Evolutionary conservation across 2,888 invertebrate genomes (phyloP), one percentile per base, ranked within the genome.

Genomic region (Tyria jacobaeae): DNA sequence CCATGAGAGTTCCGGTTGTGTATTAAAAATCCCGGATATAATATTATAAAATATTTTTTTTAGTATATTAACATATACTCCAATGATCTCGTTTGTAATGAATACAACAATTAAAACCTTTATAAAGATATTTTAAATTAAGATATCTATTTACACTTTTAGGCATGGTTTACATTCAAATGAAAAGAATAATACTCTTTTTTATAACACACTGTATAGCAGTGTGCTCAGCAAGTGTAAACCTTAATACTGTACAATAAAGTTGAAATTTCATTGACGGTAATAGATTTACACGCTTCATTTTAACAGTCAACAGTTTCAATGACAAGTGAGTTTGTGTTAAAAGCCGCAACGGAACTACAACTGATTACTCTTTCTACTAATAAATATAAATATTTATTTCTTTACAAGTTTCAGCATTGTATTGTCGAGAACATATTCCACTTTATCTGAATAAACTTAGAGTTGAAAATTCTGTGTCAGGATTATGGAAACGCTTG

Each of bases 341-440:
- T 24, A 51, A 49, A 44, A 17, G 10, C 49, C 57, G 24, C n/a
- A 21, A 37, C 55, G 63, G 63, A 64, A 66, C 56, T 61, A 55
- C 60, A 59, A 44, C 49, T 64, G 35, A 66, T 51, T 63, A 12
- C 17, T 21, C 10, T 35, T 27, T 24, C 17, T 49, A 53, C 76
- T 86, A 84, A 84, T 83, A 79, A 79, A 72, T 65, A 76, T 78
- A 82, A 87, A 87, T 84, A 86, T 84, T 85, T 80, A 76, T 81
- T 68, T 58, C 41, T 35, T 65, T 68, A 60, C 61, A 64, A 69
- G 64, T 63, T 41, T 76, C 73, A 68, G 72, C 71, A 60, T 61
- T 78, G 60, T 73, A 62, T 71, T 66, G 68, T 70, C 65, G 56
- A 57, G 27, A 48, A 27, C 35, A 35, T 27, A 44, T 41, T 34